Evolutionary conservation across 2,888 invertebrate species (phyloP).

Genomic region (Drosophila tripunctata): DNA sequence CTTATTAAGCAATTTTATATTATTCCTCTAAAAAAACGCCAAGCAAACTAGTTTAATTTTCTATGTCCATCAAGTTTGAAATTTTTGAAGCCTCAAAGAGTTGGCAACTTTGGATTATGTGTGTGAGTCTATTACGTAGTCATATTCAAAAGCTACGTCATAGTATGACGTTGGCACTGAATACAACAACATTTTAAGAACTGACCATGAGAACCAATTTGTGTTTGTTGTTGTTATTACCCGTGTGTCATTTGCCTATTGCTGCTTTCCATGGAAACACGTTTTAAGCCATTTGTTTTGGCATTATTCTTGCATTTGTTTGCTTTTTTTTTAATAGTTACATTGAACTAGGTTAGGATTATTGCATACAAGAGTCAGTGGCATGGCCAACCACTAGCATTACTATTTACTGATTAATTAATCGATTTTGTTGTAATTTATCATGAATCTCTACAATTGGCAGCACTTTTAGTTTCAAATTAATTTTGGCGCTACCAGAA

Average conservation of each 20-base stretch:
- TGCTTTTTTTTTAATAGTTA: conserved; percentile 19
- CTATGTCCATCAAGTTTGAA: too few species aligned
- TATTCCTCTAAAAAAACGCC: too few species aligned
- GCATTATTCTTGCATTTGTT: conserved; percentile 22
- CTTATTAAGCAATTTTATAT: too few species aligned
- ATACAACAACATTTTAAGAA: conserved; percentile 1
- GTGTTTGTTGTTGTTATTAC: background rate
- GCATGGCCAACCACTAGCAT: conserved; percentile 23
- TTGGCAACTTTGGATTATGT: too few species aligned
- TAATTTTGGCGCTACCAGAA: conserved; percentile 5
- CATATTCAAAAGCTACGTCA: conserved; percentile 54
- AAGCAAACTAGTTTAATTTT: too few species aligned
- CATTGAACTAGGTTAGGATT: conserved; percentile 25
- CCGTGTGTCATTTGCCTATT: conserved; percentile 9
- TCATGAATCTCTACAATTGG: too few species aligned
- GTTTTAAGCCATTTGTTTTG: conserved; percentile 32
- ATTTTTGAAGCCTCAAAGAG: too few species aligned
- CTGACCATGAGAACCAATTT: conserved; percentile 55
- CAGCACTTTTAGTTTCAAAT: background rate
- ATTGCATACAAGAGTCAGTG: conserved; percentile 19
- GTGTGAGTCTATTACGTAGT: conserved; percentile 7
- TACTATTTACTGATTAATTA: too few species aligned
- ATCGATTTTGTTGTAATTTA: too few species aligned
- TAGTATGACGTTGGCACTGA: conserved; percentile 15
- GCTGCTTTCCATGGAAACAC: conserved; percentile 35